Conservation (phyloP, 2,113 vertebrate species). For the Paedocypris sp. region DNA sequence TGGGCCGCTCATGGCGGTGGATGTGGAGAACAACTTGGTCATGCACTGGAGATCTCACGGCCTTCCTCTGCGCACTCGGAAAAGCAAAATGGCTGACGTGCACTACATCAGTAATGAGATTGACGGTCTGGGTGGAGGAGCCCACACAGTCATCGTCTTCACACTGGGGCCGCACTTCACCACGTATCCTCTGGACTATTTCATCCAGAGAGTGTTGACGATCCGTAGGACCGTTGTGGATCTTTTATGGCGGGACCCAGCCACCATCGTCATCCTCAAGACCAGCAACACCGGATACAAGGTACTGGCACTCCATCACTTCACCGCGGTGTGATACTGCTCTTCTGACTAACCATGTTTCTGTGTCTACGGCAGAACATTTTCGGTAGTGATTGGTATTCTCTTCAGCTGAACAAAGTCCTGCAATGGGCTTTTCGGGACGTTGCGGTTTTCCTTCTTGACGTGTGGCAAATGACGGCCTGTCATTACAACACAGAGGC, state of each 20-base stretch:
- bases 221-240: constrained; percentile 20
- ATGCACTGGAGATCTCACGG: constrained; percentile 37
- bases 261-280: constrained; percentile 37
- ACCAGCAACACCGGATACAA: constrained; percentile 42
- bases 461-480: constrained; percentile 47
- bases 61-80: constrained; percentile 3
- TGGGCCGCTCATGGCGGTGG: constrained; percentile 20
- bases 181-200: constrained; percentile 29
- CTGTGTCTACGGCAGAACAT: constrained; percentile 4
- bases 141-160: constrained; percentile 28
- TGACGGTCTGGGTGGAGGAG: constrained; percentile 28
- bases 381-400: constrained; percentile 42
- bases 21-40: constrained; percentile 14
- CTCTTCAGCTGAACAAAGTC: constrained; percentile 39
- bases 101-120: constrained; percentile 37
- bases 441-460: constrained; percentile 35
- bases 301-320: background rate
- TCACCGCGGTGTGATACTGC: background rate
- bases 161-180: constrained; percentile 42
- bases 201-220: constrained; percentile 14
- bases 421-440: constrained; percentile 34
- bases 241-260: constrained; percentile 28
- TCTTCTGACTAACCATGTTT: background rate
- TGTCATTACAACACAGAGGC: constrained; percentile 35
- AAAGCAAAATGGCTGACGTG: constrained; percentile 4